Percentiles rank a stretch among this genome's conserved stretches.
Evolutionary conservation across 2,113 vertebrate genomes (phyloP).

Genomic region (Gambusia affinis): DNA sequence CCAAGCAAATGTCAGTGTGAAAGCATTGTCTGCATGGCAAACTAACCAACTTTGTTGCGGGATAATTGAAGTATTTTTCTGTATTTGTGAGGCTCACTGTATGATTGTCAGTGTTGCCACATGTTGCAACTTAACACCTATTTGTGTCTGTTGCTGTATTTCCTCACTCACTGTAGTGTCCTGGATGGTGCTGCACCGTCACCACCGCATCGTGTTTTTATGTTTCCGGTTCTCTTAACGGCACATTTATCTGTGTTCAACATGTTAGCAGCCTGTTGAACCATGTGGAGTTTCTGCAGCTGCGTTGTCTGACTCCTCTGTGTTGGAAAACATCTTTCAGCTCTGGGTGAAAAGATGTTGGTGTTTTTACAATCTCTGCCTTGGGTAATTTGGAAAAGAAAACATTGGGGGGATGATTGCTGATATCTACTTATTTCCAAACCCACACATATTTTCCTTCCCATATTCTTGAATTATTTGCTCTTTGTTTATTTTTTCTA

Average conservation of each 20-base stretch:
- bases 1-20: not conserved
- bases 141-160: constrained; percentile 54
- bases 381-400: constrained; percentile 59
- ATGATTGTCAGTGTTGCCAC: constrained; percentile 14
- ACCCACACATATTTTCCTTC: constrained; percentile 41
- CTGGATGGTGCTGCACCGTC: constrained; percentile 49
- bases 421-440: constrained; percentile 27
- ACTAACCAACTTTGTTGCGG: not conserved
- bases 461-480: constrained; percentile 31
- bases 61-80: not conserved
- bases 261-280: constrained; percentile 56
- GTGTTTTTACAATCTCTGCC: constrained; percentile 86
- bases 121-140: constrained; percentile 21
- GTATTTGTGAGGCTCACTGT: constrained; percentile 63
- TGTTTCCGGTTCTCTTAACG: constrained; percentile 33
- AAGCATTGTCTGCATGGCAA: constrained; percentile 3
- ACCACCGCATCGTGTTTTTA: constrained; percentile 28
- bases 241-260: constrained; percentile 65
- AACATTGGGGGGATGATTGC: constrained; percentile 42
- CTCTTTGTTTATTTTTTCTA: constrained; percentile 31
- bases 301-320: constrained; percentile 56
- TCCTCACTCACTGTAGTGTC: constrained; percentile 46
- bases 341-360: constrained; percentile 76
- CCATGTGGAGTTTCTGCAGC: constrained; percentile 33
- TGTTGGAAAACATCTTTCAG: constrained; percentile 76